A percentile compares a stretch with the other conserved stretches of the same genome.
Conservation (phyloP, 2,797 vertebrate genomes). For the Pempheris klunzingeri region DNA sequence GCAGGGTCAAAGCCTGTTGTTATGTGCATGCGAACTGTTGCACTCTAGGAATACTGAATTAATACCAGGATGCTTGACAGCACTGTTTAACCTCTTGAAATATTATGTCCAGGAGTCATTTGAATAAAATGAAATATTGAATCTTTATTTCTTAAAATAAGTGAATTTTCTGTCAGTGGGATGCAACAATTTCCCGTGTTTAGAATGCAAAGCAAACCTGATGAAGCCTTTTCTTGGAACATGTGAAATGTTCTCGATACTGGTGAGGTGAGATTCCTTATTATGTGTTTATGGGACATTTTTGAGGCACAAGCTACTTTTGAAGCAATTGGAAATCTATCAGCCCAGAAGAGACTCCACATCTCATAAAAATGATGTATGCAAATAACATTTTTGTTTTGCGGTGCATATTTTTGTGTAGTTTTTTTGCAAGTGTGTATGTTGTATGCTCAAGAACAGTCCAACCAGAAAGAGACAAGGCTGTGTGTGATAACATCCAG, state of each 20-base stretch:
- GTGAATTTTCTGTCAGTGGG: neutral
- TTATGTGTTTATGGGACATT: neutral
- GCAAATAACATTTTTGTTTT: neutral
- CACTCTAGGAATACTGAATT: neutral
- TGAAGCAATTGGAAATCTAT: conserved; percentile 19
- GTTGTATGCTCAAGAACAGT: neutral
- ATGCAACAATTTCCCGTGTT: neutral
- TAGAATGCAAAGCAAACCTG: neutral
- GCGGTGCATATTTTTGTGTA: neutral
- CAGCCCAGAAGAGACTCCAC: neutral
- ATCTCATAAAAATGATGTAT: neutral
- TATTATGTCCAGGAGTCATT: neutral
- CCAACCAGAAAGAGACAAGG: neutral
- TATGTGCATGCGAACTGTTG: conserved; percentile 22
- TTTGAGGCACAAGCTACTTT: neutral
- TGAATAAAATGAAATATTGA: conserved; percentile 7
- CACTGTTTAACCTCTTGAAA: conserved; percentile 30
- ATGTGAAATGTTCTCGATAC: neutral
- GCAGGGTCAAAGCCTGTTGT: neutral
- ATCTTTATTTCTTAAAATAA: conserved; percentile 2
- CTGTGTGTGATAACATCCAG: neutral
- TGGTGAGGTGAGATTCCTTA: neutral
- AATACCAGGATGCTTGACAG: neutral
- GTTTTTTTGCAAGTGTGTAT: neutral
- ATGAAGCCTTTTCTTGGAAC: neutral